phyloP scores from a whole-genome alignment of 2,888 invertebrate species.

The Nemotelus nigrinus region DNA sequence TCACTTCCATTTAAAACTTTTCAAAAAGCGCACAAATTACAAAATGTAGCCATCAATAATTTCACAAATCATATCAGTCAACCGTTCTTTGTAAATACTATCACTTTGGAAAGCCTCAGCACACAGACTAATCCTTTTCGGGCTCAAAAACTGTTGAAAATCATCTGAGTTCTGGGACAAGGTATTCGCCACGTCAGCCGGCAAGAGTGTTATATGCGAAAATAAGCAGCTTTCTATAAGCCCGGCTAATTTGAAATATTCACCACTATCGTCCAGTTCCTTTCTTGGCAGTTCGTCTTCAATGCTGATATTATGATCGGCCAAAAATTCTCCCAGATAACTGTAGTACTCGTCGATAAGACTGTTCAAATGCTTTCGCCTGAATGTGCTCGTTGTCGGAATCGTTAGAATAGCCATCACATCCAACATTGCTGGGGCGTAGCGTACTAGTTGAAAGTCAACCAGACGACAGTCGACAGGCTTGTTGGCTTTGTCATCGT shows the following conservation, averaged over 20 bases:
- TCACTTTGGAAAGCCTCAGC: conserved; percentile 68
- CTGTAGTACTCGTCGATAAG: conserved; percentile 70
- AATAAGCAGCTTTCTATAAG: conserved; percentile 68
- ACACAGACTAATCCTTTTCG: conserved; percentile 68
- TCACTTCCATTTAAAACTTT: too few species aligned
- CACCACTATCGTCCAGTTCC: conserved; percentile 63
- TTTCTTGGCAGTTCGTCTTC: conserved; percentile 63
- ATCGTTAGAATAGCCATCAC: conserved; percentile 66
- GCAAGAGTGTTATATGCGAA: conserved; percentile 68
- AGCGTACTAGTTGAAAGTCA: conserved; percentile 76
- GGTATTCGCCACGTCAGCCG: conserved; percentile 65
- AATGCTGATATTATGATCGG: conserved; percentile 62
- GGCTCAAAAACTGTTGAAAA: conserved; percentile 68
- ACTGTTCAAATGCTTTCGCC: conserved; percentile 63
- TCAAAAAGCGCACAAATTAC: not conserved
- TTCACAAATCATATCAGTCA: conserved; percentile 69
- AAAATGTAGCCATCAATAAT: conserved; percentile 66
- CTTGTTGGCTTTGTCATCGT: conserved; percentile 54
- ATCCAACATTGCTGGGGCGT: conserved; percentile 75
- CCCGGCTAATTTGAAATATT: conserved; percentile 67
- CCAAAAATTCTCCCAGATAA: conserved; percentile 65
- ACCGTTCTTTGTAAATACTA: conserved; percentile 65
- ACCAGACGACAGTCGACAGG: conserved; percentile 72
- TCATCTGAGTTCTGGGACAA: conserved; percentile 66
- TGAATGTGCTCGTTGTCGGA: conserved; percentile 64